phyloP scores from a whole-genome alignment of 2,888 invertebrate genomes.

The Colletes collaris region DNA sequence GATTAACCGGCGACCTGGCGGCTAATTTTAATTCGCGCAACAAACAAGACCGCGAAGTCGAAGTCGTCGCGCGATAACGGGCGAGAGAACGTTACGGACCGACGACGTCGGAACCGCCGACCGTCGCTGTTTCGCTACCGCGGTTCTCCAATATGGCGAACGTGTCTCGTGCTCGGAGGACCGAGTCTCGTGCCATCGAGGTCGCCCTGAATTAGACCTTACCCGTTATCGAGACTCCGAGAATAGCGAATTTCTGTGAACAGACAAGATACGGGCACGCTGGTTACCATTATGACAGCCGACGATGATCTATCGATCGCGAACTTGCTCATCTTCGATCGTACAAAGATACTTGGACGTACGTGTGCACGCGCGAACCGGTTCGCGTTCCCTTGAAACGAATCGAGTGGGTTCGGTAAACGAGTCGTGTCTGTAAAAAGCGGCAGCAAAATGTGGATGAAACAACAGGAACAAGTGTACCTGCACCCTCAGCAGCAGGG shows the following conservation, averaged over 20 bases:
- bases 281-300: not conserved
- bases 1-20: slow-evolving; percentile 65
- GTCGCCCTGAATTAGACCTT: no score
- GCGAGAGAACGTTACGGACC: not conserved
- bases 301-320: slow-evolving; percentile 13
- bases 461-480: slow-evolving; percentile 61
- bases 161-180: slow-evolving; percentile 12
- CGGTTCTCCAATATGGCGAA: slow-evolving; percentile 54
- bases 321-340: not conserved
- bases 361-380: slow-evolving; percentile 2
- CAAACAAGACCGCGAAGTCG: slow-evolving; percentile 60
- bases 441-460: slow-evolving; percentile 66
- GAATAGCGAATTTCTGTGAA: no score
- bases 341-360: not conserved
- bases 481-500: slow-evolving; percentile 59
- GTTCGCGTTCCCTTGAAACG: not conserved
- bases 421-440: not conserved
- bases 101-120: slow-evolving; percentile 13
- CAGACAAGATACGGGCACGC: not conserved
- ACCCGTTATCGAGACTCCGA: no score
- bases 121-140: slow-evolving; percentile 16
- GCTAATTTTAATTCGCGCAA: slow-evolving; percentile 69
- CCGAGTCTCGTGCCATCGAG: no score
- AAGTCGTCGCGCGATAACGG: slow-evolving; percentile 59
- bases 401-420: slow-evolving; percentile 6